Evolutionary conservation across 2,113 vertebrate genomes (phyloP), one percentile per base, ranked within the genome.

Genomic region (Grammomys dolichurus): DNA sequence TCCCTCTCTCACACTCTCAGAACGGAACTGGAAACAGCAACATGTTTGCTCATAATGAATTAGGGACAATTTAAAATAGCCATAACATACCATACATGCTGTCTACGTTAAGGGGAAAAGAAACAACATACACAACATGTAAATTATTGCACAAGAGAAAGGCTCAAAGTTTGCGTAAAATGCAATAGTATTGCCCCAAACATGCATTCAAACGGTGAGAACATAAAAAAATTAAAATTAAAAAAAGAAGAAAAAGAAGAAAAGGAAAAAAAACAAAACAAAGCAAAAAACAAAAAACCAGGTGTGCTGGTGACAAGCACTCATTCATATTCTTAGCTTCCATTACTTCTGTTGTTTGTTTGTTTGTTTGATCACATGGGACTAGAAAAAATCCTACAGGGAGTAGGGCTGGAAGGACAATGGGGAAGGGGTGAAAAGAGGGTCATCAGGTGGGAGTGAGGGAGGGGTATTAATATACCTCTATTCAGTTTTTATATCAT

Each of bases 61-160:
- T 99, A 99, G 99, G 99, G 99, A 99, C 99, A 99, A 99, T 99
- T 99, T 99, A 98, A 99, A 99, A 99, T 99, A 99, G 99, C 99
- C 99, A 99, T 99, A 99, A 99, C 99, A 99, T 99, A 99, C 99
- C 99, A 99, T 99, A 99, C 99, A 99, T 99, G 99, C 99, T 99
- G 99, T 99, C 99, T 99, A 99, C 99, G 99, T 99, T 98, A 99
- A 98, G 72, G 72, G 72, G n/a, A 3, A 98, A 95, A 98, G 98
- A 98, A 98, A 98, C 98, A 99, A 99, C 99, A 99, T 99, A 99
- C 99, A 99, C 99, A 99, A 99, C 99, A 99, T 99, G 99, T 99
- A 99, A 99, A 99, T 99, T 99, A 99, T 99, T 99, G 99, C 99
- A 99, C 99, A 99, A 99, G 99, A 99, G 99, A 99, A 99, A 99